Percentiles rank a stretch among this genome's conserved stretches.
phyloP scores from a whole-genome alignment of 2,113 vertebrate genomes.

The Carettochelys insculpta region DNA sequence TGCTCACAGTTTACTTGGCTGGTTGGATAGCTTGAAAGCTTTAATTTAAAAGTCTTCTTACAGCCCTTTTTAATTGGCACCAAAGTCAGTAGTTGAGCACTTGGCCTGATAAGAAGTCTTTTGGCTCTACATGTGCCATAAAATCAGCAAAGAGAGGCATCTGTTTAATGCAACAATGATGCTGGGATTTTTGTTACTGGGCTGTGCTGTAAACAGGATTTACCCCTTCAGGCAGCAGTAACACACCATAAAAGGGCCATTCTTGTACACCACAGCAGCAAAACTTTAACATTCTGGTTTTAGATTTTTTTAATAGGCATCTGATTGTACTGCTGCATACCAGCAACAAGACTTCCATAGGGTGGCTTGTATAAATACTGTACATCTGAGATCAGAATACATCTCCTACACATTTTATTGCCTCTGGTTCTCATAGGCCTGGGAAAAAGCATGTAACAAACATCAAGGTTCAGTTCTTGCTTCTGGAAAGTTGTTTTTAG shows the following conservation, averaged over 20 bases:
- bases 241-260: slow-evolving; percentile 73
- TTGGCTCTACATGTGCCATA: slow-evolving; percentile 70
- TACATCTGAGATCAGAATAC: slow-evolving; percentile 50
- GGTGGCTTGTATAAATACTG: slow-evolving; percentile 38
- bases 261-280: slow-evolving; percentile 42
- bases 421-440: slow-evolving; percentile 36
- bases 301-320: slow-evolving; percentile 56
- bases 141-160: slow-evolving; percentile 76
- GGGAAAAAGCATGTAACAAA: slow-evolving; percentile 35
- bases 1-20: slow-evolving; percentile 60
- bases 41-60: slow-evolving; percentile 75
- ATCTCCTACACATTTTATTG: slow-evolving; percentile 35
- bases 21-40: slow-evolving; percentile 66
- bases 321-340: slow-evolving; percentile 42
- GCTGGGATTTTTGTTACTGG: slow-evolving; percentile 60
- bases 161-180: slow-evolving; percentile 74
- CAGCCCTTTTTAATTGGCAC: slow-evolving; percentile 70
- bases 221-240: slow-evolving; percentile 75
- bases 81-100: slow-evolving; percentile 67
- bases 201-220: slow-evolving; percentile 60
- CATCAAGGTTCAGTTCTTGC: slow-evolving; percentile 29
- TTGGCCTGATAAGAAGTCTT: slow-evolving; percentile 71
- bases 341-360: slow-evolving; percentile 35
- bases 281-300: slow-evolving; percentile 58
- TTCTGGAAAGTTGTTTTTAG: slow-evolving; percentile 47